A percentile compares a stretch with the other conserved stretches of the same genome.
phyloP scores from a whole-genome alignment of 2,888 invertebrate genomes.

The Polydrusus cervinus region DNA sequence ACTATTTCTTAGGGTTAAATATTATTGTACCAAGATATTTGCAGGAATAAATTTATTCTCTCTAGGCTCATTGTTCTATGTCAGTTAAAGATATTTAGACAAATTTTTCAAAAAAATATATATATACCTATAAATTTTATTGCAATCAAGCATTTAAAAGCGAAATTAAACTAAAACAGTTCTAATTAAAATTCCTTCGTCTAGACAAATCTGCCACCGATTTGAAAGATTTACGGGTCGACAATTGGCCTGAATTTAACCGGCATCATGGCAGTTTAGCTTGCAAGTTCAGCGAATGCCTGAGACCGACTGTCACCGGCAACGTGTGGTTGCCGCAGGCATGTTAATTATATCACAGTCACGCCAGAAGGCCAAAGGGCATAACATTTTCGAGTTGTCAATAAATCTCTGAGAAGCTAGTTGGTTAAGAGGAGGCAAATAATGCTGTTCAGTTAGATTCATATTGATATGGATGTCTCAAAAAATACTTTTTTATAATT shows the following conservation, averaged over 20 bases:
- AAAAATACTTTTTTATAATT: too few relatives aligned
- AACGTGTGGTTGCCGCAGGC: slow-evolving; percentile 55
- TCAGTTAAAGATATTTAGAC: too few relatives aligned
- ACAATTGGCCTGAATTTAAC: slow-evolving; percentile 56
- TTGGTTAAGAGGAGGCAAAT: not conserved
- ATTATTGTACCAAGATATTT: too few relatives aligned
- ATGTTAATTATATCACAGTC: slow-evolving; percentile 55
- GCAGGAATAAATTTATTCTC: too few relatives aligned
- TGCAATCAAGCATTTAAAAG: not conserved
- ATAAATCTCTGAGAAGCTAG: slow-evolving; percentile 15
- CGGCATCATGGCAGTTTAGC: slow-evolving; percentile 61
- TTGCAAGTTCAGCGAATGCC: slow-evolving; percentile 59
- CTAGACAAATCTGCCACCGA: slow-evolving; percentile 33
- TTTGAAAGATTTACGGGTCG: slow-evolving; percentile 41
- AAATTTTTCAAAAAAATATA: too few relatives aligned
- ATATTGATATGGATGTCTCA: too few relatives aligned
- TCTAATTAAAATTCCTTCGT: slow-evolving; percentile 37
- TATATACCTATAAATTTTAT: too few relatives aligned
- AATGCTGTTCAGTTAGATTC: not conserved
- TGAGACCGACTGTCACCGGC: slow-evolving; percentile 61
- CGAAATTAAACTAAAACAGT: not conserved
- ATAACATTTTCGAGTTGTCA: slow-evolving; percentile 17
- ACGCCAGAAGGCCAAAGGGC: slow-evolving; percentile 36
- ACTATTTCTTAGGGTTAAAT: too few relatives aligned
- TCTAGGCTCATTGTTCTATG: too few relatives aligned